phyloP scores from a whole-genome alignment of 2,888 invertebrate genomes.

The Mechanitis mazaeus region DNA sequence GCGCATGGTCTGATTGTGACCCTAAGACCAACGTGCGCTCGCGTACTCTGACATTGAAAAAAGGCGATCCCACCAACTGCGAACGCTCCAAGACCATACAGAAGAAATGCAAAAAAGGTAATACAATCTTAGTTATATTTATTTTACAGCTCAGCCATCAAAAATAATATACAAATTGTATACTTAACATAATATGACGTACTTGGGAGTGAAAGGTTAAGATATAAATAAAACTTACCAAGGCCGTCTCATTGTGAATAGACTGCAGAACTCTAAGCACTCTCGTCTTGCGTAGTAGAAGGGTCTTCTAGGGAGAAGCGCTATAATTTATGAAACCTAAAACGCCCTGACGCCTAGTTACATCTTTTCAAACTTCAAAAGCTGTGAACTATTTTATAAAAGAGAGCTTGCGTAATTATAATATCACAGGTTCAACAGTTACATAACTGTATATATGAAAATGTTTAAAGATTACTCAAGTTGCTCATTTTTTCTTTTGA shows the following conservation, averaged over 20 bases:
- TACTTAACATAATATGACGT: neutral
- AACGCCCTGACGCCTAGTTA: slow-evolving; percentile 3
- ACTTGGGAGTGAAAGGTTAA: neutral
- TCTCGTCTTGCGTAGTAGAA: slow-evolving; percentile 1
- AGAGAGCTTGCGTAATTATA: slow-evolving; percentile 1
- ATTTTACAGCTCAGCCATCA: too few species aligned
- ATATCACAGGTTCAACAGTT: neutral
- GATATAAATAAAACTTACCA: slow-evolving; percentile 4
- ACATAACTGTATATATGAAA: neutral
- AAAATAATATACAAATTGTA: too few species aligned
- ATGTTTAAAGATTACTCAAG: too few species aligned
- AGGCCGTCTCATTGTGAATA: slow-evolving; percentile 2
- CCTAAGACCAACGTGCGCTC: slow-evolving; percentile 88
- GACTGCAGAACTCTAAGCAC: slow-evolving; percentile 1
- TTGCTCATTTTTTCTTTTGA: too few species aligned
- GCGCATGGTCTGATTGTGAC: slow-evolving; percentile 93
- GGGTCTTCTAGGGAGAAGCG: neutral
- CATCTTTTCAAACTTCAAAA: neutral
- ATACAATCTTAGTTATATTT: neutral
- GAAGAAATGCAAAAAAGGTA: slow-evolving; percentile 95
- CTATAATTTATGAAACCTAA: slow-evolving; percentile 5
- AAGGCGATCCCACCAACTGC: slow-evolving; percentile 86
- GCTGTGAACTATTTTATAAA: neutral
- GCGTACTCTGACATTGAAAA: slow-evolving; percentile 89
- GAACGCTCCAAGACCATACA: slow-evolving; percentile 90